A percentile compares a stretch with the other conserved stretches of the same genome.
Conservation (phyloP, 1,140 invertebrate genomes). For the Drosophila leontia region DNA sequence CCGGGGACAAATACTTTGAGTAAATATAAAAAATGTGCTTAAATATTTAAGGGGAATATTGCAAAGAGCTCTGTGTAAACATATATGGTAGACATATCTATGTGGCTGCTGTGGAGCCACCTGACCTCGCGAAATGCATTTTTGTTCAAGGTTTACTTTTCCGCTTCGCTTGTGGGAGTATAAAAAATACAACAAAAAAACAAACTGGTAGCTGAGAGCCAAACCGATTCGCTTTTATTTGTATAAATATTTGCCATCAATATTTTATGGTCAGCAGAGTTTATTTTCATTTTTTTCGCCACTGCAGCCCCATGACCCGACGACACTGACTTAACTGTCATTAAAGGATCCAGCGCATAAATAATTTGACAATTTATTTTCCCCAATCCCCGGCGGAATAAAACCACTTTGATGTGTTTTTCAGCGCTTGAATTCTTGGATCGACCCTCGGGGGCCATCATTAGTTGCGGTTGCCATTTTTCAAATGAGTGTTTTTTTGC, state of each 20-base stretch:
- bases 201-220: constrained; percentile 22
- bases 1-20: constrained; percentile 28
- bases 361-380: constrained; percentile 62
- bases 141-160: constrained; percentile 40
- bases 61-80: constrained; percentile 16
- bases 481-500: constrained; percentile 43
- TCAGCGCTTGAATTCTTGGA: constrained; percentile 25
- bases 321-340: constrained; percentile 63
- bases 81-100: neutral
- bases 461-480: constrained; percentile 64
- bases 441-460: constrained; percentile 34
- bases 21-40: constrained; percentile 40
- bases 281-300: constrained; percentile 42
- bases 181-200: constrained; percentile 13
- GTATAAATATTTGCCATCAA: constrained; percentile 61
- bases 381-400: constrained; percentile 2
- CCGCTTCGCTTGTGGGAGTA: constrained; percentile 16
- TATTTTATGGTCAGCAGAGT: constrained; percentile 61
- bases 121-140: constrained; percentile 29
- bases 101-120: constrained; percentile 14
- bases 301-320: constrained; percentile 25
- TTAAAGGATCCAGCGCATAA: constrained; percentile 60
- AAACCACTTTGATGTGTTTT: constrained; percentile 46
- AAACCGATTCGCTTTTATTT: constrained; percentile 50
- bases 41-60: constrained; percentile 44